phyloP scores from a whole-genome alignment of 2,113 vertebrate species.

The Rhynchomys soricoides region DNA sequence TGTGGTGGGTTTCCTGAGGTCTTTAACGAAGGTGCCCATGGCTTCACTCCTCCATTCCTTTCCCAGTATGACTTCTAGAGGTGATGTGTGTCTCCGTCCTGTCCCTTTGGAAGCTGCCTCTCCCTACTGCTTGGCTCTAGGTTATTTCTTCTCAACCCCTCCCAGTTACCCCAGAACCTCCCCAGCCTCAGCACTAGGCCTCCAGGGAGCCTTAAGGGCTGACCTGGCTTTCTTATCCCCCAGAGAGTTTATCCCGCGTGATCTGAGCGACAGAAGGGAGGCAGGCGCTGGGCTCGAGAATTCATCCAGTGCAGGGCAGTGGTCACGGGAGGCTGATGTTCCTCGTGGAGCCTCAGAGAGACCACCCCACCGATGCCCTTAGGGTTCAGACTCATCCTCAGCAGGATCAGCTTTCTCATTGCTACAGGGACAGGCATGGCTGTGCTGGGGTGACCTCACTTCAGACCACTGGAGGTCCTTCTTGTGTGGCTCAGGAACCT shows the following conservation, averaged over 20 bases:
- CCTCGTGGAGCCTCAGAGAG: neutral
- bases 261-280: neutral
- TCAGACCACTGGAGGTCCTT: accelerated
- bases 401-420: accelerated
- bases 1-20: neutral
- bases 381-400: neutral
- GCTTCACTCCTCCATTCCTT: neutral
- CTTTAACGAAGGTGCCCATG: slow-evolving; percentile 83
- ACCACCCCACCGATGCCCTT: accelerated
- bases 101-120: neutral
- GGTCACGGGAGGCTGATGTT: neutral
- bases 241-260: neutral
- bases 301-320: neutral
- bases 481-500: neutral
- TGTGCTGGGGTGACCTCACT: neutral
- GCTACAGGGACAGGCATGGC: accelerated
- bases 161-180: neutral
- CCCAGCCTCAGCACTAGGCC: neutral
- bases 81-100: neutral
- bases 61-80: neutral
- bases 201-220: neutral
- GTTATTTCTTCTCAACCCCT: neutral
- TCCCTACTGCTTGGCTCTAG: accelerated
- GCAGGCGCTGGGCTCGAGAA: neutral
- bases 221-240: neutral